A percentile compares a stretch with the other conserved stretches of the same genome.
Evolutionary conservation across 2,113 vertebrate species (phyloP).

Genomic region (Hystrix brachyura): DNA sequence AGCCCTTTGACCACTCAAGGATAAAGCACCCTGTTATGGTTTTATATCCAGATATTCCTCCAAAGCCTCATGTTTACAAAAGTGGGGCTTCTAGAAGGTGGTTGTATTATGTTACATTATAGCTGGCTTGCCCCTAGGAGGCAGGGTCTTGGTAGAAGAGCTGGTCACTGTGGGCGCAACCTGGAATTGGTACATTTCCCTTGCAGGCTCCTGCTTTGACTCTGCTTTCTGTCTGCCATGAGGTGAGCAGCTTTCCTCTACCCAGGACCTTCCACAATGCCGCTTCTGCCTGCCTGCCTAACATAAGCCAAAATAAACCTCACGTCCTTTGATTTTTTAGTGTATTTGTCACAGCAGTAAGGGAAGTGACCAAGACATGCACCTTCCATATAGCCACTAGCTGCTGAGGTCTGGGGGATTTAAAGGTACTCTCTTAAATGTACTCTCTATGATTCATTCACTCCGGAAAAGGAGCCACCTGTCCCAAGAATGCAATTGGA

Average conservation of each 20-base stretch:
- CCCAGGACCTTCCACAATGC: not conserved
- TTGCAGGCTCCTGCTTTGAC: not conserved
- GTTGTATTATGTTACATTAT: not conserved
- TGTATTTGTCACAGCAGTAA: not conserved
- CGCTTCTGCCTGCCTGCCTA: not conserved
- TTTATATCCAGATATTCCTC: not conserved
- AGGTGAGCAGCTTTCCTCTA: not conserved
- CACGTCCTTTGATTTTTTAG: not conserved
- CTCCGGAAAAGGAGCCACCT: not conserved
- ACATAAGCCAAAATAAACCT: not conserved
- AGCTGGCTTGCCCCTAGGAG: not conserved
- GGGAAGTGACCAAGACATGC: not conserved
- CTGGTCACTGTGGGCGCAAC: not conserved
- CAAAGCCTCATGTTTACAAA: not conserved
- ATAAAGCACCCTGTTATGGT: not conserved
- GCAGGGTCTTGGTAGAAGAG: not conserved
- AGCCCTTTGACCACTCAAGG: not conserved
- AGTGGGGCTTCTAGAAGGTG: not conserved
- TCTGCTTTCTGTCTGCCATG: not conserved
- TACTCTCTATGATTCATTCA: not conserved
- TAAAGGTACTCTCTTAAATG: not conserved
- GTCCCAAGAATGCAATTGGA: not conserved
- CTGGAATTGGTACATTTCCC: not conserved
- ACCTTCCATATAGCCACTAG: not conserved
- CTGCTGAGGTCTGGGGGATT: not conserved